Conservation (phyloP, 2,797 vertebrate species). For the Periparus ater region DNA sequence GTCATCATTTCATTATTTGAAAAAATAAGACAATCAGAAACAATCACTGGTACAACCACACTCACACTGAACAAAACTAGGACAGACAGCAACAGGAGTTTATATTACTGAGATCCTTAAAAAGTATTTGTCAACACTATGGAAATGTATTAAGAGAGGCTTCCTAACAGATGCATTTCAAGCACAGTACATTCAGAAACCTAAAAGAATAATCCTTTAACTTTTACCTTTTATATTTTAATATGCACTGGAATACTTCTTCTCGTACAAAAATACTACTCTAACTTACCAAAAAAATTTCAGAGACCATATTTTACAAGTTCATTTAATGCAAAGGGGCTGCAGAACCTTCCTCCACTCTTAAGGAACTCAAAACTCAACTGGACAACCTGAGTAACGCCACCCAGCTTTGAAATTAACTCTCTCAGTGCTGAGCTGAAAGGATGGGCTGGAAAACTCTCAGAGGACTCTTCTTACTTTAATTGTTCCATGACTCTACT, state of each 20-base stretch:
- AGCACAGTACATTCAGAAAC: background rate
- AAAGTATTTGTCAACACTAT: background rate
- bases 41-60: background rate
- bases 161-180: background rate
- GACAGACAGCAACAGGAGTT: background rate
- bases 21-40: background rate
- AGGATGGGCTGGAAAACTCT: background rate
- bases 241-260: background rate
- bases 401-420: background rate
- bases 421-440: fast-evolving
- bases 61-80: background rate
- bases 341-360: background rate
- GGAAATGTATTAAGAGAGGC: background rate
- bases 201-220: background rate
- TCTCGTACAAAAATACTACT: background rate
- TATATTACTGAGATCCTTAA: background rate
- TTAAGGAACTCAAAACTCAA: background rate
- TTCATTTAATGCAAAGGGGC: background rate
- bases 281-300: background rate
- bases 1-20: background rate
- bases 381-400: background rate
- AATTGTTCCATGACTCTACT: background rate
- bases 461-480: background rate
- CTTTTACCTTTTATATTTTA: background rate
- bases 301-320: background rate